Evolutionary conservation across 2,888 invertebrate species (phyloP), one percentile per base, ranked within the genome.

Genomic region (Apodemia zela): DNA sequence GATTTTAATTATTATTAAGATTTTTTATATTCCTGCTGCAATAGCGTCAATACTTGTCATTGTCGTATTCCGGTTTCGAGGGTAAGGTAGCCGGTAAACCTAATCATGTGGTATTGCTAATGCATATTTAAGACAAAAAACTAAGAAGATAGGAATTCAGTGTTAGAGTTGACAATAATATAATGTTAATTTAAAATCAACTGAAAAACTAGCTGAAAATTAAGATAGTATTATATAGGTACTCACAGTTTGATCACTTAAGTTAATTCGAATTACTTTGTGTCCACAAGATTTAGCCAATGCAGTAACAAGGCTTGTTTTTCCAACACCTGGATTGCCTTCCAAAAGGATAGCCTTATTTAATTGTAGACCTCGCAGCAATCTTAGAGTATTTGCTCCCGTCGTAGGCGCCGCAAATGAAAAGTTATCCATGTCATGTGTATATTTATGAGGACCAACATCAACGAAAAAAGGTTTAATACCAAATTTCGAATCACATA

Each of bases 311-410:
- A 99, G 93, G 72, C 98, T 98, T 0, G 99, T 99, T 88, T 99
- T 99, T 3, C 99, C 99, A 21, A 99, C 99, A 2, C 99, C 99
- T 3, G 99, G 99, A 73, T 98, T 97, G 2, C 98, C 99, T 92
- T 99, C 99, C 18, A 99, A 86, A 63, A 99, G 93, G 65, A 99
- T 95, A 0, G 99, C 98, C 81, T 98, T 97, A 67, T 96, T 96
- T 66, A 99, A 84, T 76, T 98, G 97, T 75, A 99, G 90, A 0
- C 97, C 98, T 65, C 99, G 93, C 49, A 99, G 84, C 11, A 99
- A 81, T 66, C 98, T 94, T 67, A 97, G 89, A 0, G 96, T 94
- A 85, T 99, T 99, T 25, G 93, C 90, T 60, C 94, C 94, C 0
- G 97, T 96, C 0, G 96, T 97, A 0, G 95, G 95, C 0, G 96